Evolutionary conservation across 2,113 vertebrate species (phyloP).

Genomic region (Emydura subglobosa): DNA sequence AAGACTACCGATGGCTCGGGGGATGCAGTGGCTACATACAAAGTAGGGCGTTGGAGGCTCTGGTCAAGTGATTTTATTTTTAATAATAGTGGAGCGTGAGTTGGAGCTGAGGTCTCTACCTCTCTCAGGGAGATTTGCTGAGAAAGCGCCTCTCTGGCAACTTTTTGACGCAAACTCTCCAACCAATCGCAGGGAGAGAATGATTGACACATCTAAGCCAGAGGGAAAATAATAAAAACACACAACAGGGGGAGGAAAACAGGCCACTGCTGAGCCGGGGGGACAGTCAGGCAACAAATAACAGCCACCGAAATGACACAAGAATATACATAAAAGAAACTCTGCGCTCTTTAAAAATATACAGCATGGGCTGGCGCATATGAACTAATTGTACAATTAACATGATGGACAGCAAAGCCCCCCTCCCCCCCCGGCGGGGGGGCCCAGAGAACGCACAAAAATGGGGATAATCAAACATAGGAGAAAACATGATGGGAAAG

Average conservation of each 20-base stretch:
- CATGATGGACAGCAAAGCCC: conserved; percentile 60
- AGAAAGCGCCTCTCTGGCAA: conserved; percentile 95
- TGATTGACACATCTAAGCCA: conserved; percentile 92
- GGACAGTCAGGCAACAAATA: conserved; percentile 79
- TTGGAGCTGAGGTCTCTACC: conserved; percentile 89
- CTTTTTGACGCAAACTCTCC: conserved; percentile 98
- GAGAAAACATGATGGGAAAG: conserved; percentile 25
- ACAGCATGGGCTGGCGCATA: conserved; percentile 58
- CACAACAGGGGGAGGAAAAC: conserved; percentile 86
- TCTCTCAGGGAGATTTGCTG: conserved; percentile 91
- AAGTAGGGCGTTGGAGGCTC: conserved; percentile 70
- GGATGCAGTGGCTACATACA: conserved; percentile 76
- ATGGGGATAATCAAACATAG: conserved; percentile 52
- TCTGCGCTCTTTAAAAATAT: conserved; percentile 74
- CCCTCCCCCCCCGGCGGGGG: not conserved
- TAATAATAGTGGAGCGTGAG: conserved; percentile 78
- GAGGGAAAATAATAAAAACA: conserved; percentile 87
- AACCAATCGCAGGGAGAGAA: conserved; percentile 95
- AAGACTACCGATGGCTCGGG: conserved; percentile 46
- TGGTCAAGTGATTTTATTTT: conserved; percentile 78
- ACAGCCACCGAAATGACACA: conserved; percentile 78
- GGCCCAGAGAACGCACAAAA: not conserved
- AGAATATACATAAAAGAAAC: conserved; percentile 78
- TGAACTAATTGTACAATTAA: conserved; percentile 77
- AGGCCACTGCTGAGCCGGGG: conserved; percentile 81